Conservation (phyloP, 2,888 invertebrate species). For the Lochmaea capreae region DNA sequence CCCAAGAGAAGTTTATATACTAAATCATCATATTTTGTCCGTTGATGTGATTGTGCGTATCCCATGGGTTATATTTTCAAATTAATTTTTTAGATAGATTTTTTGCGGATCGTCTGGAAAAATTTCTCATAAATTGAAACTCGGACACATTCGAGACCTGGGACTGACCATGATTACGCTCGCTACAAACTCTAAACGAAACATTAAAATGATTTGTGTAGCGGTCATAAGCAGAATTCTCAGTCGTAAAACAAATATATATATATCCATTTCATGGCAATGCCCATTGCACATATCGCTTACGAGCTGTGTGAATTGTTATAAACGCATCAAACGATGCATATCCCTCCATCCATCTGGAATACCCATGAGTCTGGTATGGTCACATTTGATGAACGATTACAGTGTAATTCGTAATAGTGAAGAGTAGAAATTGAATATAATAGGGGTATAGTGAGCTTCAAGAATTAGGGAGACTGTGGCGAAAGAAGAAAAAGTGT, state of each 20-base stretch:
- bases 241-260: constrained; percentile 17
- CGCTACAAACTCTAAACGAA: constrained; percentile 2
- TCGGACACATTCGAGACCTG: constrained; percentile 4
- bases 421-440: not conserved
- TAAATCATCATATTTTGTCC: too few relatives aligned
- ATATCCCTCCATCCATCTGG: constrained; percentile 3
- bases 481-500: too few relatives aligned
- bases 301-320: constrained; percentile 8
- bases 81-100: not conserved
- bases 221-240: constrained; percentile 24
- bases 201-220: constrained; percentile 25
- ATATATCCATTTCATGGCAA: constrained; percentile 16
- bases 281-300: constrained; percentile 10
- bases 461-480: too few relatives aligned
- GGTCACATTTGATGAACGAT: not conserved
- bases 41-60: too few relatives aligned
- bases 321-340: constrained; percentile 8
- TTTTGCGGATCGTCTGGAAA: not conserved
- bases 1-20: too few relatives aligned
- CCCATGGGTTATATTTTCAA: not conserved
- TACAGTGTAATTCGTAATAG: not conserved
- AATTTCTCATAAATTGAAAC: not conserved
- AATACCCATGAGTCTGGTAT: constrained; percentile 3
- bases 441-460: not conserved
- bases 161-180: constrained; percentile 9